phyloP scores from a whole-genome alignment of 35 echinoderm and acorn worm species.

The Acanthaster planci region DNA sequence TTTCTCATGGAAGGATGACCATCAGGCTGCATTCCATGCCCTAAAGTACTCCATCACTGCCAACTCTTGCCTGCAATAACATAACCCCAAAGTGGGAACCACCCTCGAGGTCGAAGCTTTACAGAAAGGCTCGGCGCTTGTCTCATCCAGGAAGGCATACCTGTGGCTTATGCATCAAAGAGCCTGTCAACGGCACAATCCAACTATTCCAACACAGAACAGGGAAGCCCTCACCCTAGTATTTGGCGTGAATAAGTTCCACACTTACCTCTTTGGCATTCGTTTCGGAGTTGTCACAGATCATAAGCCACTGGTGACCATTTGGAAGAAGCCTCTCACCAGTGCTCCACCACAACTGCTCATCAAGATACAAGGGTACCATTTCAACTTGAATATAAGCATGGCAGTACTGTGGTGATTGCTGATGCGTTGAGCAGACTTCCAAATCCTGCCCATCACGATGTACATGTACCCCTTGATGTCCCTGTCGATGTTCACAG shows the following conservation, averaged over 20 bases:
- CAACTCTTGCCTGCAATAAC: no score
- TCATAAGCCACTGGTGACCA: slow-evolving; percentile 62
- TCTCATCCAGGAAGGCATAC: no score
- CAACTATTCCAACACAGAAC: no score
- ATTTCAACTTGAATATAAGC: slow-evolving; percentile 44
- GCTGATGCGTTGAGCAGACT: slow-evolving; percentile 55
- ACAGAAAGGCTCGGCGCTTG: no score
- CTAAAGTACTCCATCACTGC: no score
- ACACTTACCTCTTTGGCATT: slow-evolving; percentile 10
- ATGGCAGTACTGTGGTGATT: slow-evolving; percentile 47
- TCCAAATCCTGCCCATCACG: not conserved
- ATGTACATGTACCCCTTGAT: not conserved
- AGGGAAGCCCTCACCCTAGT: slow-evolving; percentile 18
- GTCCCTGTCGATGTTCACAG: not conserved
- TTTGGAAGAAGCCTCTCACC: slow-evolving; percentile 32
- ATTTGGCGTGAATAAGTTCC: slow-evolving; percentile 18
- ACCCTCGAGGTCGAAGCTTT: no score
- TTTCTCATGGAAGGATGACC: no score
- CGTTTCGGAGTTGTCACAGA: slow-evolving; percentile 67
- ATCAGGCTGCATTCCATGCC: no score
- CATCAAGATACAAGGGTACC: slow-evolving; percentile 52
- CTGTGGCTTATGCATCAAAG: no score
- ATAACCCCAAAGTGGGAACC: no score
- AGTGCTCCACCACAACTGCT: slow-evolving; percentile 46
- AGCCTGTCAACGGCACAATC: no score